Evolutionary conservation across 2,888 invertebrate genomes (phyloP).

Genomic region (Dromius quadrimaculatus): DNA sequence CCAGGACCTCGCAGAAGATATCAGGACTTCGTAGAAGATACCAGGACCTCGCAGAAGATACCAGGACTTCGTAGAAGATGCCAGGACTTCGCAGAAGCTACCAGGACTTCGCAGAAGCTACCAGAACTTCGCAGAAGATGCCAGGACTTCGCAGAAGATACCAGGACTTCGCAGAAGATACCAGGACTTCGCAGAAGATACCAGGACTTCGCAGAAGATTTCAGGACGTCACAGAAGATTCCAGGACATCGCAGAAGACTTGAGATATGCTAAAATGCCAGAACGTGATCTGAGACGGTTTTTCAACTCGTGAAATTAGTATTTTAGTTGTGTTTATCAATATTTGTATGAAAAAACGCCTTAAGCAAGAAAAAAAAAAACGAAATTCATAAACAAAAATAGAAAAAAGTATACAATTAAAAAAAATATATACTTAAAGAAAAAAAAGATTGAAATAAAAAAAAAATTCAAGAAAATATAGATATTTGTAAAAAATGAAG

Average conservation of each 20-base stretch:
- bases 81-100: background rate
- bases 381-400: constrained; percentile 3
- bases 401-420: background rate
- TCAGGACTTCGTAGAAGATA: background rate
- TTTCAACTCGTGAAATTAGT: background rate
- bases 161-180: background rate
- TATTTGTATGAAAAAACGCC: too few relatives aligned
- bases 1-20: constrained; percentile 9
- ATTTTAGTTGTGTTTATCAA: background rate
- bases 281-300: background rate
- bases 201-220: constrained; percentile 5
- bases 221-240: background rate
- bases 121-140: constrained; percentile 18
- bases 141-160: background rate
- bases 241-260: background rate
- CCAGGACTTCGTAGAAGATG: background rate
- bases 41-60: constrained; percentile 9
- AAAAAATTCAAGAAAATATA: background rate
- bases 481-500: background rate
- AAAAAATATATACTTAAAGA: constrained; percentile 8
- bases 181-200: constrained; percentile 14
- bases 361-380: constrained; percentile 1
- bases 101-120: background rate
- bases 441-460: too few relatives aligned
- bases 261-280: background rate